Percentiles rank a stretch among this genome's conserved stretches.
phyloP scores from a whole-genome alignment of 2,888 invertebrate species.

The Rhimphoctona megacephalus region DNA sequence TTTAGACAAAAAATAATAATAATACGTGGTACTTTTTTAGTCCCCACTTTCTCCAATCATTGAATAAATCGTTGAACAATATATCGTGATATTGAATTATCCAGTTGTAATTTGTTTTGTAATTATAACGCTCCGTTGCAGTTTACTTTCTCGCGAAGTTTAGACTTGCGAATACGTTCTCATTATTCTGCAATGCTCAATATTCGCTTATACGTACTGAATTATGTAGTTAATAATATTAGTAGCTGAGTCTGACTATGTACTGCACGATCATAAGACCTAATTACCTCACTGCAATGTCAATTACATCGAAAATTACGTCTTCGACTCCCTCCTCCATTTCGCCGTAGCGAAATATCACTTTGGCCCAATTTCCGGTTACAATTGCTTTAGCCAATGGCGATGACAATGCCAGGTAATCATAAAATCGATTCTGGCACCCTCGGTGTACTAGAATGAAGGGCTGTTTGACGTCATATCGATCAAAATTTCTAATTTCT shows the following conservation, averaged over 20 bases:
- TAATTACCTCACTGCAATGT: slow-evolving; percentile 35
- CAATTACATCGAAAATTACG: slow-evolving; percentile 52
- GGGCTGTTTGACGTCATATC: background rate
- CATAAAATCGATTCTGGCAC: background rate
- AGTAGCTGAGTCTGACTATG: background rate
- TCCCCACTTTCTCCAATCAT: background rate
- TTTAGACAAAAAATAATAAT: too few relatives aligned
- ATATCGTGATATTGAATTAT: slow-evolving; percentile 25
- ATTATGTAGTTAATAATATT: slow-evolving; percentile 9
- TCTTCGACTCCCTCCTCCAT: slow-evolving; percentile 30
- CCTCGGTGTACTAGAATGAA: background rate
- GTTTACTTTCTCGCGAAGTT: slow-evolving; percentile 48
- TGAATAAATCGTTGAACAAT: background rate
- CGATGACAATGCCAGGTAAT: background rate
- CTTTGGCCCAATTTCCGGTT: slow-evolving; percentile 58
- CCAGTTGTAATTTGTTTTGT: slow-evolving; percentile 32
- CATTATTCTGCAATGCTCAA: slow-evolving; percentile 32
- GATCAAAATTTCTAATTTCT: background rate
- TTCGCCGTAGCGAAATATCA: slow-evolving; percentile 32
- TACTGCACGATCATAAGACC: background rate
- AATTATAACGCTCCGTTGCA: slow-evolving; percentile 31
- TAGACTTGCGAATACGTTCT: slow-evolving; percentile 18
- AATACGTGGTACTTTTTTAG: background rate
- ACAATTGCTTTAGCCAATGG: slow-evolving; percentile 15
- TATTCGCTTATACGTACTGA: background rate